Percentiles rank a stretch among this genome's conserved stretches.
Evolutionary conservation across 2,888 invertebrate species (phyloP).

Genomic region (Cephus pygmeus): DNA sequence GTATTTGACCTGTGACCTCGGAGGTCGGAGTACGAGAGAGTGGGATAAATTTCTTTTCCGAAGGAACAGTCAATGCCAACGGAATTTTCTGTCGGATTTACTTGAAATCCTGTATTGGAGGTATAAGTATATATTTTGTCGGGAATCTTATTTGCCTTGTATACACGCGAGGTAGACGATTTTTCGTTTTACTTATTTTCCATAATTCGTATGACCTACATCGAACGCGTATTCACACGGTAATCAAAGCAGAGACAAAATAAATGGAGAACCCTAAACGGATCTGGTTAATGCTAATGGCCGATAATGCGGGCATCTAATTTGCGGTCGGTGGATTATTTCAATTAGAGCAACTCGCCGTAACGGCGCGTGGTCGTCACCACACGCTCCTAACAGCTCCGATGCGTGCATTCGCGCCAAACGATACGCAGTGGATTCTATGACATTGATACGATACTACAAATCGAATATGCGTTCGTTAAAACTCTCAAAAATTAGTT

Average conservation of each 20-base stretch:
- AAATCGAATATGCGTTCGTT: neutral
- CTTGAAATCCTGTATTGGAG: neutral
- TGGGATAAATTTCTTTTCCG: neutral
- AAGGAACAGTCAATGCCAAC: neutral
- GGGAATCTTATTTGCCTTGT: neutral
- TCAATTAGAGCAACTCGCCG: neutral
- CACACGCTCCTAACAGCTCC: neutral
- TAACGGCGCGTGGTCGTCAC: neutral
- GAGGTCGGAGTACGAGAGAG: neutral
- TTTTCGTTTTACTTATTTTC: neutral
- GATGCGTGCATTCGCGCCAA: neutral
- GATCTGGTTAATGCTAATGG: neutral
- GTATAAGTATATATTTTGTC: neutral
- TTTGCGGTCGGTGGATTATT: neutral
- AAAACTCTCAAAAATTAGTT: neutral
- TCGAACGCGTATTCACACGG: neutral
- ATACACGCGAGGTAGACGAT: neutral
- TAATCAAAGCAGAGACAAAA: slow-evolving; percentile 10
- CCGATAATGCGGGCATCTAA: neutral
- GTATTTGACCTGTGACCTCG: too few species aligned
- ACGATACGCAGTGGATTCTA: neutral
- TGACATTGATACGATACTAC: neutral
- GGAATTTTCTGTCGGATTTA: neutral
- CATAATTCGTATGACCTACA: neutral
- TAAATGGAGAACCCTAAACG: slow-evolving; percentile 14